Evolutionary conservation across 2,113 vertebrate species (phyloP), one percentile per base, ranked within the genome.

Genomic region (Heterotis niloticus): DNA sequence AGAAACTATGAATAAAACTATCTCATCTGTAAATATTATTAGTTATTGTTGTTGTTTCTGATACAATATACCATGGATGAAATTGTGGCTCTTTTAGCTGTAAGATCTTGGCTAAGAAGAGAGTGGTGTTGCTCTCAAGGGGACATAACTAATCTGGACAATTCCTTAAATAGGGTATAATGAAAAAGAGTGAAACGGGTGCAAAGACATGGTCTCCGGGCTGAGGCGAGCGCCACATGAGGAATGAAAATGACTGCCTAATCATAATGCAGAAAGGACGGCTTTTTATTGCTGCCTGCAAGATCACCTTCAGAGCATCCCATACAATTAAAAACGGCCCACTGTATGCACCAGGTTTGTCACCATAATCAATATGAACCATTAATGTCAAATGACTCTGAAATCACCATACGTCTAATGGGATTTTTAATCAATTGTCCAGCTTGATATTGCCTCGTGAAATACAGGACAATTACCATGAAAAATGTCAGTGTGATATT

Each of bases 101-200:
- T 28, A 73, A 86, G 82, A 78, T 78, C 80, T 24, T 79, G 59
- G 71, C 56, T 77, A 82, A 80, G 85, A 52, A 7, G 85, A 88
- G 87, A 89, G 82, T 77, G 65, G 68, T 86, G 89, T 88, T 77
- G 26, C 79, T 86, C 82, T 90, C 75, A 81, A 83, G 83, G 79
- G 85, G 86, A 89, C 88, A 86, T 85, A 84, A 87, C 85, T 82
- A 88, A 88, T 88, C 85, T 85, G 88, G 83, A 89, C 81, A 81
- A 77, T 71, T 44, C 78, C 72, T 84, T 79, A 80, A 80, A 88
- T 72, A 83, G n/a, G 44, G 77, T 80, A 81, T 75, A 76, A 75
- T 84, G 79, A 82, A 81, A 79, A 70, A 85, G 84, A 81, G 80
- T 10, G 81, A 77, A 82, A 23, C 52, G 70, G 44, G 18, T 29